Evolutionary conservation across 2,113 vertebrate species (phyloP).

Genomic region (Holacanthus passer): DNA sequence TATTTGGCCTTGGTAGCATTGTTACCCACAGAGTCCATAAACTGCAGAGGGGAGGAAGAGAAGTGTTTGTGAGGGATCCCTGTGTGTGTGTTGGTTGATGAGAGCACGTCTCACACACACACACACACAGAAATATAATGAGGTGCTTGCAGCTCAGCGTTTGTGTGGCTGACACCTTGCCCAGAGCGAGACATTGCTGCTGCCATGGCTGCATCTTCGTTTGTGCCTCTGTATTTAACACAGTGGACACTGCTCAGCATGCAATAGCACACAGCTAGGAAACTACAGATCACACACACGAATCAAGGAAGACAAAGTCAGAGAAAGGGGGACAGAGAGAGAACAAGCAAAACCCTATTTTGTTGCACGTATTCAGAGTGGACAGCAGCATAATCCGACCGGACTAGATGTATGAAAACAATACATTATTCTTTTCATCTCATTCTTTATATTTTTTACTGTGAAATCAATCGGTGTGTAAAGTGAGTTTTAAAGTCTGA

Average conservation of each 20-base stretch:
- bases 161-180: conserved; percentile 4
- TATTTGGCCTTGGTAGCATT: conserved; percentile 87
- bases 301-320: not conserved
- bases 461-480: not conserved
- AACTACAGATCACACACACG: not conserved
- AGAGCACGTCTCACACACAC: not conserved
- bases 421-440: not conserved
- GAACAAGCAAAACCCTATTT: not conserved
- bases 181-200: not conserved
- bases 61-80: not conserved
- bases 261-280: not conserved
- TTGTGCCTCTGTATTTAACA: not conserved
- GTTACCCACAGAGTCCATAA: conserved; percentile 91
- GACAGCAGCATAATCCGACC: not conserved
- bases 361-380: too few species aligned
- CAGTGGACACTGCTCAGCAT: conserved; percentile 7
- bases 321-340: not conserved
- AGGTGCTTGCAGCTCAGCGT: not conserved
- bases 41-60: conserved; percentile 81
- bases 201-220: conserved; percentile 2
- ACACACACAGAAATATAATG: not conserved
- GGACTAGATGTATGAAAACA: not conserved
- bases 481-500: not conserved
- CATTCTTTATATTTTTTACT: not conserved
- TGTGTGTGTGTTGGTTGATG: not conserved